Conservation (phyloP, 2,113 vertebrate species). For the Pachycephala philippinensis region DNA sequence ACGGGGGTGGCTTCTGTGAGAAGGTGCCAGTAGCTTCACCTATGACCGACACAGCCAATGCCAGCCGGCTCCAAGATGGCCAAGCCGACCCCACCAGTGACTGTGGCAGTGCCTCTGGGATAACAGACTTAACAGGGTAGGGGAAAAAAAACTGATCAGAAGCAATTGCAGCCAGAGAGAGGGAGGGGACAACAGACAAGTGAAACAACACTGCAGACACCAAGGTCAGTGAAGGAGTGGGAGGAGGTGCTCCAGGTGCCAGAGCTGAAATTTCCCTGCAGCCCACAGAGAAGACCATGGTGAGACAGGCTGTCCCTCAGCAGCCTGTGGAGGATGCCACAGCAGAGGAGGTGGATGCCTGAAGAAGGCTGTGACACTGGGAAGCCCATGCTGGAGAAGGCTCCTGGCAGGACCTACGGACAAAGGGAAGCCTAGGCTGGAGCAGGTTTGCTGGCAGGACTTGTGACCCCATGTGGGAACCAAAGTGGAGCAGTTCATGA, state of each 20-base stretch:
- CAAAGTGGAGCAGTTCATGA: not conserved
- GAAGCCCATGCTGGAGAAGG: fast-evolving
- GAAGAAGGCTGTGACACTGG: not conserved
- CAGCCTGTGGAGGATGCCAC: fast-evolving
- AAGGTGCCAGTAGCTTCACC: not conserved
- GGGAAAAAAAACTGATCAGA: not conserved
- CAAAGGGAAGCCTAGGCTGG: not conserved
- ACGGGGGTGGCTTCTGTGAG: not conserved
- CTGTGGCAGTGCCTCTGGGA: not conserved
- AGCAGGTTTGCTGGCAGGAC: not conserved
- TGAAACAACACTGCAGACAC: not conserved
- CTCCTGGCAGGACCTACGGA: not conserved
- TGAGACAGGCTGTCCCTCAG: not conserved
- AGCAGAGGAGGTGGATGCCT: not conserved
- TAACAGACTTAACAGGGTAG: not conserved
- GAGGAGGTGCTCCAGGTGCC: not conserved
- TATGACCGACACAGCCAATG: fast-evolving
- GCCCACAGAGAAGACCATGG: not conserved
- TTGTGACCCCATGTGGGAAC: not conserved
- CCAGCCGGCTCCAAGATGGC: not conserved
- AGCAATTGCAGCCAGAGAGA: not conserved
- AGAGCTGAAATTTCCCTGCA: not conserved
- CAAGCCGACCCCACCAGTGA: not conserved
- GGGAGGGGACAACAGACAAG: not conserved
- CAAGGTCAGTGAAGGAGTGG: not conserved